phyloP scores from a whole-genome alignment of 2,113 vertebrate species.

The Laterallus jamaicensis region DNA sequence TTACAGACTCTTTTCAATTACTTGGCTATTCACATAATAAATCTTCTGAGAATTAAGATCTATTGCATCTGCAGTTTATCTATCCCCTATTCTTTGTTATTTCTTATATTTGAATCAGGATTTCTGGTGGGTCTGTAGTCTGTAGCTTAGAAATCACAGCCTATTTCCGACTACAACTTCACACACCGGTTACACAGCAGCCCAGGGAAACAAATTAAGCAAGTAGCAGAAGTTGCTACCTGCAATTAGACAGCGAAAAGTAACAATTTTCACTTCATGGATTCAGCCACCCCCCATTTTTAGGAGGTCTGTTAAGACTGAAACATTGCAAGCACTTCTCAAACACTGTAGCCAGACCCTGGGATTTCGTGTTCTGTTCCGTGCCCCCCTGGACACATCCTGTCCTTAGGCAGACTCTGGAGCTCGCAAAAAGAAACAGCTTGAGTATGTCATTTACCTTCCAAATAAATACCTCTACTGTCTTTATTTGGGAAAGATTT shows the following conservation, averaged over 20 bases:
- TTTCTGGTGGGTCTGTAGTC: neutral
- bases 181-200: neutral
- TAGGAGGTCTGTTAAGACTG: neutral
- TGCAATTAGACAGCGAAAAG: neutral
- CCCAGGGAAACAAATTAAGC: neutral
- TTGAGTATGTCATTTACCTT: neutral
- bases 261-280: neutral
- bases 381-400: neutral
- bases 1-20: neutral
- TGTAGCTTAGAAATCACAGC: accelerated
- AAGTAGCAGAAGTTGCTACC: neutral
- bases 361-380: accelerated
- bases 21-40: neutral
- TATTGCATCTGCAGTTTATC: neutral
- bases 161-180: neutral
- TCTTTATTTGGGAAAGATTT: neutral
- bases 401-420: neutral
- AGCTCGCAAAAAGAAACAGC: neutral
- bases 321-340: neutral
- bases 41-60: too few relatives aligned
- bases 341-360: accelerated
- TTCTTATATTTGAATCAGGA: neutral
- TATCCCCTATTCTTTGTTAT: neutral
- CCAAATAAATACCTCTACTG: neutral
- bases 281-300: neutral